Conservation (phyloP, 2,113 vertebrate species). For the Eulemur rufifrons region DNA sequence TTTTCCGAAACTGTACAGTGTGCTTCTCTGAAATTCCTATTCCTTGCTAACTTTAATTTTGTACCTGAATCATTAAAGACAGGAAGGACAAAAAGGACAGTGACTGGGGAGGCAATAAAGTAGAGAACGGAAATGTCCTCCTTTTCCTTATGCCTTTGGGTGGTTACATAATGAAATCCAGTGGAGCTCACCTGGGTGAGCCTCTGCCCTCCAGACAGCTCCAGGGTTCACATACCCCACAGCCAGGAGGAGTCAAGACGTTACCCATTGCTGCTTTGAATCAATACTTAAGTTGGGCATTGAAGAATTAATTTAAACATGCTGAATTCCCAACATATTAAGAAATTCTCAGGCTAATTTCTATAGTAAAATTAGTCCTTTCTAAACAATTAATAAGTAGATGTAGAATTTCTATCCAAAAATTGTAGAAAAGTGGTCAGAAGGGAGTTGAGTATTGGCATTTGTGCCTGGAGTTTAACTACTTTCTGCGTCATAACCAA, state of each 20-base stretch:
- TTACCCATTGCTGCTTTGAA: background rate
- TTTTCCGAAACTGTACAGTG: background rate
- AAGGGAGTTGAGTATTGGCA: background rate
- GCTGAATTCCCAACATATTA: background rate
- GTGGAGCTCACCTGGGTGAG: background rate
- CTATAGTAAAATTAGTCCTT: background rate
- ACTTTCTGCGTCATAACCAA: background rate
- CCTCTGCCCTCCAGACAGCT: background rate
- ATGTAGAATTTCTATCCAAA: background rate
- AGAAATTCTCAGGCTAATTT: background rate
- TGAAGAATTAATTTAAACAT: background rate
- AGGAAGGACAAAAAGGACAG: background rate
- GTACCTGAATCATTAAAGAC: background rate
- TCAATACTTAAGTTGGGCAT: too few relatives aligned
- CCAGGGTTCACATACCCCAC: fast-evolving
- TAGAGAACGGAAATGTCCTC: background rate
- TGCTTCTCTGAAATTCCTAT: background rate
- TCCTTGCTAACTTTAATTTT: background rate
- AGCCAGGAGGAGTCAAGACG: background rate
- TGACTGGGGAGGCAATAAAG: background rate
- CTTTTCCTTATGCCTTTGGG: background rate
- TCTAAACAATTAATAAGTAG: background rate
- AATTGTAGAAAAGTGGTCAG: background rate
- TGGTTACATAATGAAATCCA: background rate
- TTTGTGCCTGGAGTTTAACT: background rate